These are phyloP conservation scores for Larimichthys polyactis DNA, from an alignment of 2,113 vertebrate species.

Conservation along the genomic window DNA sequence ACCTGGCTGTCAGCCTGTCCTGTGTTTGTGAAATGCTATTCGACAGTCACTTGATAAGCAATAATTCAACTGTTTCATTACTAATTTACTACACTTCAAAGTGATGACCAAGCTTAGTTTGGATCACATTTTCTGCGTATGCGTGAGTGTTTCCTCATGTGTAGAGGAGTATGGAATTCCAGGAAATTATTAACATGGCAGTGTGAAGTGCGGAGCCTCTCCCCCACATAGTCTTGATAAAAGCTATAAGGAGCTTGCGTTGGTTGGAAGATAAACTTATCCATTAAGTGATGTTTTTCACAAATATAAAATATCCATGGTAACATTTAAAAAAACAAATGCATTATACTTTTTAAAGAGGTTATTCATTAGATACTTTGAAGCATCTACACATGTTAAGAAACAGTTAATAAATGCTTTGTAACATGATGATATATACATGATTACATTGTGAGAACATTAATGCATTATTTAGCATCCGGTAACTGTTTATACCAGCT, in stretches of 20 bases:
- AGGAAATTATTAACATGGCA: conserved; percentile 40
- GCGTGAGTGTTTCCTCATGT: conserved; percentile 4
- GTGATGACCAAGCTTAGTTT: neutral
- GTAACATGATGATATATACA: neutral
- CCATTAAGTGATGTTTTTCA: neutral
- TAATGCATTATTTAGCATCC: neutral
- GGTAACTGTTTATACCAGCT: too few species aligned
- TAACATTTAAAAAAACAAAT: too few species aligned
- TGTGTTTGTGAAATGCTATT: neutral
- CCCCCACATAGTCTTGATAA: conserved; percentile 11
- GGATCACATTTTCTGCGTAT: conserved; percentile 1
- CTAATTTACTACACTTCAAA: conserved; percentile 4
- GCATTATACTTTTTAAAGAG: neutral
- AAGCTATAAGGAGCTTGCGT: neutral
- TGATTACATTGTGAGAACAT: too few species aligned
- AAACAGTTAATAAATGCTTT: neutral
- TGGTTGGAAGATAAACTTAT: neutral
- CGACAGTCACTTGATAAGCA: conserved; percentile 13
- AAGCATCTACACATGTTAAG: too few species aligned
- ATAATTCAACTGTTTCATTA: neutral
- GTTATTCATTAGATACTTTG: too few species aligned
- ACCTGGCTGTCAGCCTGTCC: neutral
- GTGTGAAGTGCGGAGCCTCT: conserved; percentile 22
- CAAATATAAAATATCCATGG: neutral
- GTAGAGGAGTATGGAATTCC: conserved; percentile 11